Percentiles rank a stretch among this genome's conserved stretches.
Evolutionary conservation across 2,113 vertebrate genomes (phyloP).

Genomic region (Donacobius atricapilla): DNA sequence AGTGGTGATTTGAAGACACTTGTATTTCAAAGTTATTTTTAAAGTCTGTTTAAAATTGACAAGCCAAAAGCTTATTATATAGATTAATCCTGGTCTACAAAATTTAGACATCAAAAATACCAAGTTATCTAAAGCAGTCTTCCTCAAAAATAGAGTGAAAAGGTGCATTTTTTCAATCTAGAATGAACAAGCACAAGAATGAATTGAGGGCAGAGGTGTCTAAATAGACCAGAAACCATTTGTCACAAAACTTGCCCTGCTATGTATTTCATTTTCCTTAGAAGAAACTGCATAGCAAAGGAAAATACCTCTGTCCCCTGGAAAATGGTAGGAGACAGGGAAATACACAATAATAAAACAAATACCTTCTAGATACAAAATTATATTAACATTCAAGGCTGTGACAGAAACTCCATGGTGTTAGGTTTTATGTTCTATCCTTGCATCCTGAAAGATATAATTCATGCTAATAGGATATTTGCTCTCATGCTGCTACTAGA

Average conservation of each 20-base stretch:
- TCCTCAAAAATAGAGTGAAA: constrained; percentile 30
- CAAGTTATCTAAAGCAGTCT: not conserved
- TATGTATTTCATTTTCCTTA: constrained; percentile 51
- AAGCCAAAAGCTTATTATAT: not conserved
- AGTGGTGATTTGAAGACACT: not conserved
- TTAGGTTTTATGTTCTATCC: not conserved
- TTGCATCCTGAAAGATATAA: not conserved
- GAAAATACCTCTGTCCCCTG: constrained; percentile 20
- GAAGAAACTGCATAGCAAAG: constrained; percentile 37
- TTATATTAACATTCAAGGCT: not conserved
- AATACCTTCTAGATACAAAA: not conserved
- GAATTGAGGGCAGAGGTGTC: constrained; percentile 57
- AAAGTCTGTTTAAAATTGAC: not conserved
- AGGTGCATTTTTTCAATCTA: not conserved
- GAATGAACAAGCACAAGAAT: constrained; percentile 35
- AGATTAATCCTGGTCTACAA: not conserved
- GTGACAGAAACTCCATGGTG: not conserved
- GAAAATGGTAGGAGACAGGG: not conserved
- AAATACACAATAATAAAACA: constrained; percentile 4
- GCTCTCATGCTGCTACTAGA: not conserved
- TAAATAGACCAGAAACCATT: constrained; percentile 49
- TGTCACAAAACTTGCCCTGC: constrained; percentile 15
- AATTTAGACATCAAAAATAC: not conserved
- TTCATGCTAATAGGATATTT: not conserved
- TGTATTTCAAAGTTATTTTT: not conserved